A percentile compares a stretch with the other conserved stretches of the same genome.
Conservation (phyloP, 2,888 invertebrate genomes). For the Encarsia formosa region DNA sequence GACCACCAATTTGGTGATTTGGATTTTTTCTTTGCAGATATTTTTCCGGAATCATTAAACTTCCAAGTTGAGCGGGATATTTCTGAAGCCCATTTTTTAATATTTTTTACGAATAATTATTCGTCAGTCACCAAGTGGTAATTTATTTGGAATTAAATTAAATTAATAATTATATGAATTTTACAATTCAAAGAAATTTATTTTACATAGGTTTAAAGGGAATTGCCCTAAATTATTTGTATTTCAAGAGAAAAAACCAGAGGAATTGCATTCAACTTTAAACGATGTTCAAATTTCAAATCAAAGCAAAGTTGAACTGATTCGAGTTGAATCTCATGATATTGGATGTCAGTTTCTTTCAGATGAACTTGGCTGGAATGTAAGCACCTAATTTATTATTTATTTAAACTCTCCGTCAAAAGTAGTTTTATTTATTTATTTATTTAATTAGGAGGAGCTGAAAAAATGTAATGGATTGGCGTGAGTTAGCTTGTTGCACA, state of each 20-base stretch:
- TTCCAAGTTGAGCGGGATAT: not conserved
- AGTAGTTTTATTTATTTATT: too few relatives aligned
- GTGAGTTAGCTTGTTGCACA: too few relatives aligned
- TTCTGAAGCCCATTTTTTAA: constrained; percentile 4
- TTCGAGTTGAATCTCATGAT: constrained; percentile 8
- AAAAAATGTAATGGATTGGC: too few relatives aligned
- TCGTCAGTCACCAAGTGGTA: constrained; percentile 12
- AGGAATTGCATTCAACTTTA: not conserved
- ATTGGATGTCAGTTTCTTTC: constrained; percentile 5
- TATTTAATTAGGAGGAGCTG: too few relatives aligned
- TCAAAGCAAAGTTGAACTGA: constrained; percentile 7
- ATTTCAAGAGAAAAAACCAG: constrained; percentile 5
- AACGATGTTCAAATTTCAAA: constrained; percentile 1
- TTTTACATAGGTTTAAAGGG: constrained; percentile 7
- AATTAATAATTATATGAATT: not conserved
- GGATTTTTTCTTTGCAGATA: not conserved
- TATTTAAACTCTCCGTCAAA: too few relatives aligned
- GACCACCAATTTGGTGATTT: too few relatives aligned
- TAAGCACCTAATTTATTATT: too few relatives aligned
- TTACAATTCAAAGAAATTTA: not conserved
- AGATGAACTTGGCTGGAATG: constrained; percentile 11
- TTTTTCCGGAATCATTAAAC: constrained; percentile 1
- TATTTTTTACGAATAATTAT: constrained; percentile 8
- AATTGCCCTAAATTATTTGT: constrained; percentile 5
- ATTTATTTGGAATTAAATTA: not conserved